These are phyloP conservation scores for Myoxocephalus aenaeus DNA, from an alignment of 2,797 vertebrate genomes.

Conservation along the genomic window DNA sequence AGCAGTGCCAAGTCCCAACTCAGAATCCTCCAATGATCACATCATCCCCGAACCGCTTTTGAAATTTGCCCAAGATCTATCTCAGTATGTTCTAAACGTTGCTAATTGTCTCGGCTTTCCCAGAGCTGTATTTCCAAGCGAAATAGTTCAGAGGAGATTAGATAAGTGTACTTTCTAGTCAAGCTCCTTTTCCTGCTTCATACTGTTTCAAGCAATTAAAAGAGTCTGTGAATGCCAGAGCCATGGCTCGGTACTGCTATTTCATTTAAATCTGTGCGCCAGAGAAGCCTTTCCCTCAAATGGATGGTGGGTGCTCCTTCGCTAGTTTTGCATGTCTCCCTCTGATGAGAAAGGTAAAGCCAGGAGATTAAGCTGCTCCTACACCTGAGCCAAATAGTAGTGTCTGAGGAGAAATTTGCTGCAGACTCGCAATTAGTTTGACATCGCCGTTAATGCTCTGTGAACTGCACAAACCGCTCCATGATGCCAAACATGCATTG, in stretches of 20 bases:
- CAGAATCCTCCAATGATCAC: conserved; percentile 54
- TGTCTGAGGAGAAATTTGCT: conserved; percentile 38
- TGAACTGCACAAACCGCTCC: conserved; percentile 59
- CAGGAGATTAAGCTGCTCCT: conserved; percentile 10
- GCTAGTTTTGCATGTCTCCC: conserved; percentile 61
- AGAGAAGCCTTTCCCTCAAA: conserved; percentile 46
- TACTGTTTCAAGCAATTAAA: conserved; percentile 68
- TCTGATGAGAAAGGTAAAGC: conserved; percentile 48
- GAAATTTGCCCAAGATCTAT: conserved; percentile 58
- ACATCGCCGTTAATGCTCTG: conserved; percentile 54
- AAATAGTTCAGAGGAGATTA: conserved; percentile 70
- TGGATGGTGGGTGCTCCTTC: conserved; percentile 43
- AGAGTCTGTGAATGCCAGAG: conserved; percentile 61
- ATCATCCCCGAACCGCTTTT: conserved; percentile 54
- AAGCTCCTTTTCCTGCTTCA: conserved; percentile 57
- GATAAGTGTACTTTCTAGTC: conserved; percentile 70
- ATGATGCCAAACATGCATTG: conserved; percentile 61
- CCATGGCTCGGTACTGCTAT: conserved; percentile 41
- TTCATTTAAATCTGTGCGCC: conserved; percentile 56
- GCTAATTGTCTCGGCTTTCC: conserved; percentile 68
- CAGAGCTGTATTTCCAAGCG: conserved; percentile 51
- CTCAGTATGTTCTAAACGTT: conserved; percentile 61
- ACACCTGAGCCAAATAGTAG: conserved; percentile 42
- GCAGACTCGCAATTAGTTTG: conserved; percentile 54
- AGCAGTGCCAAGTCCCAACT: conserved; percentile 43